Evolutionary conservation across 2,888 invertebrate species (phyloP).

Genomic region (Drosophila birchii): DNA sequence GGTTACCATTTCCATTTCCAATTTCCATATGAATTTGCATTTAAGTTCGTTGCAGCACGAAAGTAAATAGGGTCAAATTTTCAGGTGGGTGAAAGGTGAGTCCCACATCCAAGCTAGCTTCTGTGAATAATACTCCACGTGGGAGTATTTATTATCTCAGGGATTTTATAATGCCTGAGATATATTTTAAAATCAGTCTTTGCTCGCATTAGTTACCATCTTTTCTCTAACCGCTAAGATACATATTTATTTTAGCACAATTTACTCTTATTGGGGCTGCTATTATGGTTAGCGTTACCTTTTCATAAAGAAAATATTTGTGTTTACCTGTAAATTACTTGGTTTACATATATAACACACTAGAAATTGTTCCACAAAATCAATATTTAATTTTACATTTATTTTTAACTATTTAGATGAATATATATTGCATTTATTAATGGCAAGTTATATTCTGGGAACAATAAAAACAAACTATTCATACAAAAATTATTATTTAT

Average conservation of each 20-base stretch:
- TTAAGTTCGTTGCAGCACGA: slow-evolving; percentile 36
- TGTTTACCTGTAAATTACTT: neutral
- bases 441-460: accelerated
- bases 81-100: slow-evolving; percentile 11
- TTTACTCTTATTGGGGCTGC: slow-evolving; percentile 1
- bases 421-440: neutral
- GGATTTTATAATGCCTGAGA: neutral
- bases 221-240: neutral
- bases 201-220: slow-evolving; percentile 2
- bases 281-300: slow-evolving; percentile 8
- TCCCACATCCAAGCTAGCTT: neutral
- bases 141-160: neutral
- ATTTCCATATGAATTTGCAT: slow-evolving; percentile 38
- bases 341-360: neutral
- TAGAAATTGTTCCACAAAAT: neutral
- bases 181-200: neutral
- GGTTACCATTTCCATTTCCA: slow-evolving; percentile 27
- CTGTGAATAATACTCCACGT: neutral
- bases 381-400: neutral
- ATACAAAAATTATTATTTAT: neutral
- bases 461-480: neutral
- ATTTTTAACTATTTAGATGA: neutral
- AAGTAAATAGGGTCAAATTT: slow-evolving; percentile 19
- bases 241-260: slow-evolving; percentile 23
- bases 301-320: neutral